phyloP scores from a whole-genome alignment of 2,113 vertebrate genomes.

The Gallinago paraguaiae region DNA sequence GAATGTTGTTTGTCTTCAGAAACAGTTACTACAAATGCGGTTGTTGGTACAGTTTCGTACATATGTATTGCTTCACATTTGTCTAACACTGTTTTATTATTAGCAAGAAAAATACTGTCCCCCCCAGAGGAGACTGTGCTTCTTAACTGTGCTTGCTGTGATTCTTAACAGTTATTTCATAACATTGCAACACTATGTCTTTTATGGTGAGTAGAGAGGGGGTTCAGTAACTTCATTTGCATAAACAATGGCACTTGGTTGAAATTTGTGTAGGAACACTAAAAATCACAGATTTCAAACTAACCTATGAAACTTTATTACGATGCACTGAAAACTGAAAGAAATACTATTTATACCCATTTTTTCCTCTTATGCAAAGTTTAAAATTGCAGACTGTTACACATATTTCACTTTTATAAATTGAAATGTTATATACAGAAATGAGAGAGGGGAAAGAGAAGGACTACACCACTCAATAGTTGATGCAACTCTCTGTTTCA shows the following conservation, averaged over 20 bases:
- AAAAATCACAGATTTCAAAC: not conserved
- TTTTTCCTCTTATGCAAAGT: not conserved
- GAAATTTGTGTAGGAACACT: not conserved
- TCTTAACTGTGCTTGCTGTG: not conserved
- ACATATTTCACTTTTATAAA: not conserved
- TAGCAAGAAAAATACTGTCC: not conserved
- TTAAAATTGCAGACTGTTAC: not conserved
- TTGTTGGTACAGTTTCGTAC: not conserved
- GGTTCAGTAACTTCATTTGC: not conserved
- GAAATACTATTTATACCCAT: not conserved
- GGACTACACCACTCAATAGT: not conserved
- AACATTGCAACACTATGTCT: not conserved
- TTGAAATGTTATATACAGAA: not conserved
- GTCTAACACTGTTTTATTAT: not conserved
- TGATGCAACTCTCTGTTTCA: not conserved
- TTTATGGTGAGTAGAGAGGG: not conserved
- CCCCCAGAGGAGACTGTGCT: not conserved
- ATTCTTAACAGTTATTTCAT: not conserved
- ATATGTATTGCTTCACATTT: not conserved
- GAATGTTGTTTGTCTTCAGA: not conserved
- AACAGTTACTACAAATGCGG: not conserved
- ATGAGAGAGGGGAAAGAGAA: not conserved
- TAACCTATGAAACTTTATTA: not conserved
- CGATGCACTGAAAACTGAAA: not conserved
- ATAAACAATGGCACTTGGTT: slow-evolving; percentile 25